phyloP scores from a whole-genome alignment of 2,888 invertebrate species.

The Mantis religiosa region DNA sequence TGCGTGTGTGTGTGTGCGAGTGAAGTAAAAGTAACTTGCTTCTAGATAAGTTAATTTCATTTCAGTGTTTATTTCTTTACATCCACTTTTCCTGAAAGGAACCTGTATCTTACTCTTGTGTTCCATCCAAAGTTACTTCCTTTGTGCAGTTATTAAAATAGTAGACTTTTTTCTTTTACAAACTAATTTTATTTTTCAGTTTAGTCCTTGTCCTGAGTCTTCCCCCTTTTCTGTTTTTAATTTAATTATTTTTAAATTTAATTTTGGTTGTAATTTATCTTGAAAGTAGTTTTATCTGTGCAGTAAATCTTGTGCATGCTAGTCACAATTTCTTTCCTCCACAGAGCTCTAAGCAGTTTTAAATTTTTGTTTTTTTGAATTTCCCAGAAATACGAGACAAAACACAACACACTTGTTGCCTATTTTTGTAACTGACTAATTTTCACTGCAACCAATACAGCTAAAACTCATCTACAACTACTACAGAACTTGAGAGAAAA shows the following conservation, averaged over 20 bases:
- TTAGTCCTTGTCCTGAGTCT: neutral
- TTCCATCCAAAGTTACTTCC: neutral
- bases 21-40: slow-evolving; percentile 2
- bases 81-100: neutral
- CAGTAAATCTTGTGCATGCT: slow-evolving; percentile 26
- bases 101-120: neutral
- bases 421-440: slow-evolving; percentile 17
- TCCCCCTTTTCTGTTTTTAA: neutral
- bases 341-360: neutral
- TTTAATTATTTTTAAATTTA: neutral
- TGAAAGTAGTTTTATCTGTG: slow-evolving; percentile 5
- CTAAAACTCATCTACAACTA: slow-evolving; percentile 10
- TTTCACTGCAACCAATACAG: slow-evolving; percentile 1
- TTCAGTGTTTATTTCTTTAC: neutral
- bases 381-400: neutral
- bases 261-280: neutral
- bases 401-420: slow-evolving; percentile 7
- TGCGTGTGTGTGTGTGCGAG: neutral
- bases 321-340: slow-evolving; percentile 17
- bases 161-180: neutral
- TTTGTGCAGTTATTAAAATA: neutral
- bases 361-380: slow-evolving; percentile 24
- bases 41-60: neutral
- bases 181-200: neutral
- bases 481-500: neutral